A percentile compares a stretch with the other conserved stretches of the same genome.
Evolutionary conservation across 1,140 invertebrate species (phyloP).

Genomic region (Ephestia elutella): DNA sequence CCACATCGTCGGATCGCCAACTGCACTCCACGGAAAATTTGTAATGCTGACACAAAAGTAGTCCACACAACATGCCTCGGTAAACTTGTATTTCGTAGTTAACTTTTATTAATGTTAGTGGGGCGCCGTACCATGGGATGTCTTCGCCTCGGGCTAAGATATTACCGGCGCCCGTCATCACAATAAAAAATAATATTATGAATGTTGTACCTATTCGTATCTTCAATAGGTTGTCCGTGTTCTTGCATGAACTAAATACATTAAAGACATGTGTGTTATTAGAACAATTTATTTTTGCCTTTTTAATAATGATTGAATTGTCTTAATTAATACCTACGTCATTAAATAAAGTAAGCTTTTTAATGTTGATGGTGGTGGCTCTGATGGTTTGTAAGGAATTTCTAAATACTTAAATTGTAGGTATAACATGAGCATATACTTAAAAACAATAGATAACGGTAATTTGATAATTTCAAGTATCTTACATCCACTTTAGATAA

Average conservation of each 20-base stretch:
- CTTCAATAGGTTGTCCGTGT: background rate
- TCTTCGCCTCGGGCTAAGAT: background rate
- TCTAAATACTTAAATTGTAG: too few relatives aligned
- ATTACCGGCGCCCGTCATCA: background rate
- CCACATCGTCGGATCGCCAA: conserved; percentile 36
- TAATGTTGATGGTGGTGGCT: too few relatives aligned
- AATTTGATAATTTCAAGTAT: background rate
- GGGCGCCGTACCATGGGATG: conserved; percentile 2
- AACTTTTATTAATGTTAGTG: conserved; percentile 9
- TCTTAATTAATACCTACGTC: background rate
- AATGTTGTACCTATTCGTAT: conserved; percentile 2
- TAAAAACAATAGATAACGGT: too few relatives aligned
- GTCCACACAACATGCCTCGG: conserved; percentile 12
- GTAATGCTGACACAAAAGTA: conserved; percentile 20
- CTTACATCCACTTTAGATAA: background rate
- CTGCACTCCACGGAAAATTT: conserved; percentile 17
- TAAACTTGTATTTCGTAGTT: background rate
- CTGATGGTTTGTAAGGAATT: too few relatives aligned
- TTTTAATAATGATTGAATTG: background rate
- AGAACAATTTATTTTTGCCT: background rate
- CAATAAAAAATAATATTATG: conserved; percentile 6
- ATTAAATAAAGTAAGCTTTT: background rate
- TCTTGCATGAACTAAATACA: background rate
- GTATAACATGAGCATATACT: too few relatives aligned
- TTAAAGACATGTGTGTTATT: background rate